Conservation (phyloP, 2,888 invertebrate species). For the Heliconius hortense region DNA sequence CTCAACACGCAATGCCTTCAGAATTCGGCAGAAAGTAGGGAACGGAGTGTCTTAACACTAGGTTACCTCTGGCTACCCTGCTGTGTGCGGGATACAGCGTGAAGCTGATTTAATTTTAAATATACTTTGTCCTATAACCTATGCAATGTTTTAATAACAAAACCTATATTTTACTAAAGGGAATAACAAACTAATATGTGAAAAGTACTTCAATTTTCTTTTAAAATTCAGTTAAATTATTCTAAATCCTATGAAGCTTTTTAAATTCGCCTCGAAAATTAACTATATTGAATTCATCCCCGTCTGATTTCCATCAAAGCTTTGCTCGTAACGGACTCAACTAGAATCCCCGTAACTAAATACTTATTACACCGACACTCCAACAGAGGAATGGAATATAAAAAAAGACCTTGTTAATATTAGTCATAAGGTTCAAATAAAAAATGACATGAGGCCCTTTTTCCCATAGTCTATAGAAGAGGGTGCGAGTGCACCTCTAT, state of each 20-base stretch:
- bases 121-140: too few relatives aligned
- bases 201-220: conserved; percentile 3
- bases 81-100: too few relatives aligned
- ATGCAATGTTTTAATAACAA: too few relatives aligned
- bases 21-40: too few relatives aligned
- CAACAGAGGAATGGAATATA: neutral
- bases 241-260: conserved; percentile 34
- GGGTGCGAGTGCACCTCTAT: conserved; percentile 68
- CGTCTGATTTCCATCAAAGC: conserved; percentile 44
- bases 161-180: too few relatives aligned
- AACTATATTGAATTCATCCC: conserved; percentile 43
- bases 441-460: conserved; percentile 27
- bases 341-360: conserved; percentile 50
- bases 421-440: conserved; percentile 24
- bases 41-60: too few relatives aligned
- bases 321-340: conserved; percentile 42
- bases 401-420: conserved; percentile 17
- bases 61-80: too few relatives aligned
- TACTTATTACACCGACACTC: conserved; percentile 50
- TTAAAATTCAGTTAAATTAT: conserved; percentile 4
- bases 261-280: conserved; percentile 35
- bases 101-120: too few relatives aligned
- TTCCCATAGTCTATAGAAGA: conserved; percentile 35
- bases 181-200: neutral
- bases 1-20: too few relatives aligned